phyloP scores from a whole-genome alignment of 2,113 vertebrate genomes.

The human (Homo sapiens) region DNA sequence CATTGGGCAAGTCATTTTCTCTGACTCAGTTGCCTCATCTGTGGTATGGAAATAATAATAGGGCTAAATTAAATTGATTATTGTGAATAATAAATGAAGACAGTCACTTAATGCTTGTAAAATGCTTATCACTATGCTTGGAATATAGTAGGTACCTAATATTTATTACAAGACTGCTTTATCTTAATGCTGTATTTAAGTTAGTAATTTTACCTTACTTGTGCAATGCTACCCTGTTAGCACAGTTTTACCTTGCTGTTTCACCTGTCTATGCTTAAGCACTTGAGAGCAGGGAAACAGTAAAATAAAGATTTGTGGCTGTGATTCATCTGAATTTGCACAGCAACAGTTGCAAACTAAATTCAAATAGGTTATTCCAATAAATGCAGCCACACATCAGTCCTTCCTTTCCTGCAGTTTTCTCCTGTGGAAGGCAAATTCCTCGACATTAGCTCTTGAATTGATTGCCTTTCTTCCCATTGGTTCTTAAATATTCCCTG shows the following conservation, averaged over 20 bases:
- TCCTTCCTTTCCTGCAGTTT: not conserved
- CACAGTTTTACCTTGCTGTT: not conserved
- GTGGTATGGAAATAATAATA: not conserved
- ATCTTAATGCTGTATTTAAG: not conserved
- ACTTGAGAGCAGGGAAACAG: slow-evolving; percentile 38
- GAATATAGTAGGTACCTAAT: not conserved
- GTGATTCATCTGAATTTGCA: slow-evolving; percentile 13
- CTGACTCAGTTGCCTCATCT: not conserved
- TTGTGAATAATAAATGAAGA: not conserved
- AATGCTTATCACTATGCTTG: not conserved
- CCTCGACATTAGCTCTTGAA: not conserved
- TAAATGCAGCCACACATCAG: not conserved
- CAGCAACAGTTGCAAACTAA: not conserved
- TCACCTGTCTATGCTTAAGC: not conserved
- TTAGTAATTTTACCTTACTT: not conserved
- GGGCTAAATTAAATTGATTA: not conserved
- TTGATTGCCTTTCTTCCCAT: not conserved
- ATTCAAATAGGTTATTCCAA: not conserved
- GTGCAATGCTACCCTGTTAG: not conserved
- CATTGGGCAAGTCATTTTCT: not conserved
- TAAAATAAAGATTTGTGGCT: not conserved
- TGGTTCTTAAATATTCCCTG: not conserved
- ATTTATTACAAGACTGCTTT: not conserved
- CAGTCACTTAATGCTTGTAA: not conserved
- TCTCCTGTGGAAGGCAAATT: not conserved